These are phyloP conservation scores for Mustelus asterias DNA, from an alignment of 2,113 vertebrate genomes.

Conservation along the genomic window DNA sequence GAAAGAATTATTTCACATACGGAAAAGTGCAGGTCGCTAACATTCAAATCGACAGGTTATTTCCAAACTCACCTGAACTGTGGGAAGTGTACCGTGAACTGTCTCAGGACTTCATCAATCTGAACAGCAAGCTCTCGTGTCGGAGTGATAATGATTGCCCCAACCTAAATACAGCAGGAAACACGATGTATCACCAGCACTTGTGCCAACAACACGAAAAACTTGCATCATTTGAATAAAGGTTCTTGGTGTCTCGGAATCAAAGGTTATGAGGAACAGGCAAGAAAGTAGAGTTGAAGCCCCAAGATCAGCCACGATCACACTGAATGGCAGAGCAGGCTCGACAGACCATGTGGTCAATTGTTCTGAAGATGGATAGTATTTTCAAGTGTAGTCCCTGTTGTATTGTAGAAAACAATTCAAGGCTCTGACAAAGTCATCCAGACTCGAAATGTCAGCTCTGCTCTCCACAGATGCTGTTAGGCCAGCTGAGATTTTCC, in stretches of 20 bases:
- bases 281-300: too few relatives aligned
- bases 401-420: background rate
- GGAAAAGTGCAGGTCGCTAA: background rate
- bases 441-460: too few relatives aligned
- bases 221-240: background rate
- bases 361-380: background rate
- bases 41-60: background rate
- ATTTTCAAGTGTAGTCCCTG: background rate
- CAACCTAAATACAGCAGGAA: slow-evolving; percentile 61
- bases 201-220: background rate
- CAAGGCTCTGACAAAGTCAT: too few relatives aligned
- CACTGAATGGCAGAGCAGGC: too few relatives aligned
- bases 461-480: too few relatives aligned
- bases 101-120: slow-evolving; percentile 78
- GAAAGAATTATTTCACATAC: background rate
- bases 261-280: too few relatives aligned
- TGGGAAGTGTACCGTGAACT: slow-evolving; percentile 74
- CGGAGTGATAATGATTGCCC: slow-evolving; percentile 84
- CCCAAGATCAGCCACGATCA: too few relatives aligned
- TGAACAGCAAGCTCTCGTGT: slow-evolving; percentile 86
- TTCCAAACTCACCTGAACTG: slow-evolving; percentile 70
- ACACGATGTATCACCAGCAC: background rate
- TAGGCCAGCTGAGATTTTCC: too few relatives aligned
- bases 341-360: too few relatives aligned
- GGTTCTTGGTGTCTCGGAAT: too few relatives aligned